Conservation (phyloP, 2,113 vertebrate species). For the Chinchilla lanigera region DNA sequence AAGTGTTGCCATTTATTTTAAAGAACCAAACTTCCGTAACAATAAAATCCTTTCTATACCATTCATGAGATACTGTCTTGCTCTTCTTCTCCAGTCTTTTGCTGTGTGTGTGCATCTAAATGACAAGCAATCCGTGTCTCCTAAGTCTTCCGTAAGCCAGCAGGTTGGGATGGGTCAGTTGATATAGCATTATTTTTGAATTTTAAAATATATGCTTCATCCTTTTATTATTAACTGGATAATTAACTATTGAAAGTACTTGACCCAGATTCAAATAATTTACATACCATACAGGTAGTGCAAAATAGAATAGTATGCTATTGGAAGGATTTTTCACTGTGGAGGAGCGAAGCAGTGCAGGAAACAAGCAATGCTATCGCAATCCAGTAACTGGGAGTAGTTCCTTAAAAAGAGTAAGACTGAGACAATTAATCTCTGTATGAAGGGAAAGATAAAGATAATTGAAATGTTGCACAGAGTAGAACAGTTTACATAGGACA, state of each 20-base stretch:
- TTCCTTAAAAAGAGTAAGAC: background rate
- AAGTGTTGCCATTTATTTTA: constrained; percentile 39
- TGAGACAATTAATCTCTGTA: background rate
- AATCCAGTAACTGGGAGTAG: background rate
- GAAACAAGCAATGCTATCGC: background rate
- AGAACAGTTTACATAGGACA: background rate
- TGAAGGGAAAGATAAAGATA: background rate
- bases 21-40: background rate
- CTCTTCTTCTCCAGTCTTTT: background rate
- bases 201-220: constrained; percentile 48
- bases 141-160: background rate
- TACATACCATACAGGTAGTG: background rate
- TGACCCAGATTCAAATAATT: background rate
- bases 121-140: background rate
- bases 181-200: background rate
- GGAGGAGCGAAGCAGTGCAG: background rate
- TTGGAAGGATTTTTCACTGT: background rate
- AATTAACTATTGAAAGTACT: background rate
- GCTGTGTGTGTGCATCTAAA: background rate
- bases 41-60: background rate
- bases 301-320: background rate
- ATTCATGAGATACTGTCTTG: constrained; percentile 35
- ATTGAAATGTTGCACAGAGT: background rate
- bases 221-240: background rate
- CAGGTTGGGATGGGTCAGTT: background rate